Base-by-base conservation (phyloP, 2,113 vertebrate genomes). In the Hemicordylus capensis region DNA sequence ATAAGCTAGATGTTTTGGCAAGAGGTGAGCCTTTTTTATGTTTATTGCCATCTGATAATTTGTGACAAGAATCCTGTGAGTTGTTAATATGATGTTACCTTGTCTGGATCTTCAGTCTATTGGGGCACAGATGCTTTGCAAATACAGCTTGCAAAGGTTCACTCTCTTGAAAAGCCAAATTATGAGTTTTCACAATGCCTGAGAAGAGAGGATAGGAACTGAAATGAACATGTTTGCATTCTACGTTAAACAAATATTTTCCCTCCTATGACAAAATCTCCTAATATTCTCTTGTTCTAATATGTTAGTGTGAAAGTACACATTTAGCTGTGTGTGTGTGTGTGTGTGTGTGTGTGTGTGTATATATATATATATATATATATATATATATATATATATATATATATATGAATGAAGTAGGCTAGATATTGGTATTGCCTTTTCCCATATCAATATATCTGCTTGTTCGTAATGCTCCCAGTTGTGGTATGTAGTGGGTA, bases 111-210 rank as follows among this genome's bases (percentile, higher is more conserved):
- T 95, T 97, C 54, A 99, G 94, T n/a, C 97, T 85, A 85, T 99
- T 99, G 59, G 96, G 94, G 86, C 98, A 98, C 76, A 96, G 90
- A 79, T 96, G 96, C 92, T 97, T 96, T 48, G 96, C 92, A 96
- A 99, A 98, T 92, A 98, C 93, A 61, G 98, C 98, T 96, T 98
- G 97, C 83, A 98, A 87, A 4, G 98, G 96, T 46, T 97, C 96
- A 87, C 97, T 97, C 37, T 98, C 98, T 92, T 98, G 96, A 94
- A 97, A 99, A 10, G 72, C 84, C 81, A 99, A 83, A 89, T 97
- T 97, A 63, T 99, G 95, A 46, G 98, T 99, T 97, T 97, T 99
- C 31, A 96, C 97, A 89, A 99, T 95, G 90, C 98, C 98, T 99
- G 64, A 70, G 82, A 89, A 63, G 37, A 87, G 79, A 94, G 82